Conservation (phyloP, 2,113 vertebrate genomes). For the Salvelinus namaycush region DNA sequence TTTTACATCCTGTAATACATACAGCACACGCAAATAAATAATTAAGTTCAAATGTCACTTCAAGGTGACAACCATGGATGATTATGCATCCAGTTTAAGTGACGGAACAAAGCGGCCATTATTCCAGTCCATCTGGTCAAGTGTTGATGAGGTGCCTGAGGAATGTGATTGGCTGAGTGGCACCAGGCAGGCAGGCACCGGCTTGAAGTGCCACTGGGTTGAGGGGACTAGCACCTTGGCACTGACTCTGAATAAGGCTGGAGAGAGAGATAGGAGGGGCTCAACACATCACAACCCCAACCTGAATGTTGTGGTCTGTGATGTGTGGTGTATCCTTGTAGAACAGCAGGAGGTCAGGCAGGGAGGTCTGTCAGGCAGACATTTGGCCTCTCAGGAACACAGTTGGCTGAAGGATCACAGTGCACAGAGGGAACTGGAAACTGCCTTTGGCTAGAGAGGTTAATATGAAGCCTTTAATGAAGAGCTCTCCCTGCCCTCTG, state of each 20-base stretch:
- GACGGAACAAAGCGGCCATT: constrained; percentile 41
- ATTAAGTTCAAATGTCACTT: constrained; percentile 22
- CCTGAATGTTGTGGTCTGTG: too few relatives aligned
- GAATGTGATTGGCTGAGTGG: constrained; percentile 33
- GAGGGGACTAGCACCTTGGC: constrained; percentile 23
- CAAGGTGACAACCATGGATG: constrained; percentile 21
- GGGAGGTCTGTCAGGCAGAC: not conserved
- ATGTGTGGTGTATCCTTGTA: not conserved
- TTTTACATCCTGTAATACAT: not conserved
- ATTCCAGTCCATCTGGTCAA: constrained; percentile 49
- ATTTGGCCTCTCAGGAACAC: not conserved
- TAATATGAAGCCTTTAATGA: not conserved
- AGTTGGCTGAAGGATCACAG: not conserved
- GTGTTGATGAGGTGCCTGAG: constrained; percentile 48
- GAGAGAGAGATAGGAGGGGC: not conserved
- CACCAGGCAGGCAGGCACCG: constrained; percentile 15
- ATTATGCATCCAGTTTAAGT: constrained; percentile 41
- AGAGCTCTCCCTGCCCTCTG: not conserved
- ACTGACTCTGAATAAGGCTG: not conserved
- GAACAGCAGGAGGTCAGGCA: not conserved
- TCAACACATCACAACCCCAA: not conserved
- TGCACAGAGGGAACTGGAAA: not conserved
- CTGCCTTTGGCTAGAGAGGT: constrained; percentile 4
- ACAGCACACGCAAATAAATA: not conserved
- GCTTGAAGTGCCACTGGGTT: constrained; percentile 8